phyloP scores from a whole-genome alignment of 2,797 vertebrate genomes.

The Gouania willdenowi region DNA sequence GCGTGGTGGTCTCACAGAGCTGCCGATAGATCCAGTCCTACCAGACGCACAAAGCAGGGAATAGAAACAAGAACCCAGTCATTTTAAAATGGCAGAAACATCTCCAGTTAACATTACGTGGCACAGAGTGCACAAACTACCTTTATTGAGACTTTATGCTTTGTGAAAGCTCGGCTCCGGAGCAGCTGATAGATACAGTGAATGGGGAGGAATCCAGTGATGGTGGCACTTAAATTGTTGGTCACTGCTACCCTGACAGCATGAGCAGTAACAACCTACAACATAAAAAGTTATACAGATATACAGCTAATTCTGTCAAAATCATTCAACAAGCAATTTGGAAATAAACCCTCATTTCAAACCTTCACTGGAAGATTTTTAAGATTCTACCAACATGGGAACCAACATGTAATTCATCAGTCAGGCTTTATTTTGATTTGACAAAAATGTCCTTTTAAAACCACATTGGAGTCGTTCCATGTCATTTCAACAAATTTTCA shows the following conservation, averaged over 20 bases:
- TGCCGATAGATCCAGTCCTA: conserved; percentile 99
- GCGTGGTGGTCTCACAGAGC: conserved; percentile 91
- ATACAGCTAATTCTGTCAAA: too few relatives aligned
- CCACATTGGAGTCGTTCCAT: too few relatives aligned
- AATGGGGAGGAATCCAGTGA: conserved; percentile 95
- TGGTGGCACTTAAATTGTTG: conserved; percentile 92
- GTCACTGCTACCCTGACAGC: conserved; percentile 96
- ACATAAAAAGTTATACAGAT: conserved; percentile 1
- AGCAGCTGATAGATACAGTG: conserved; percentile 98
- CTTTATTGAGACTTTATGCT: conserved; percentile 99
- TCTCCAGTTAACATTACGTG: rapidly evolving
- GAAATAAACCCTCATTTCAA: too few relatives aligned
- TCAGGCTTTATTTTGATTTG: too few relatives aligned
- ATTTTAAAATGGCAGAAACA: neutral
- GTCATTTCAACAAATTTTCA: too few relatives aligned
- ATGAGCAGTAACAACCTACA: conserved; percentile 96
- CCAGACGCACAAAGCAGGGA: neutral
- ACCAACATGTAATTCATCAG: too few relatives aligned
- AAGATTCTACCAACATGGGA: too few relatives aligned
- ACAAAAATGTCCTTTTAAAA: too few relatives aligned
- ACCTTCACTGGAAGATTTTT: too few relatives aligned
- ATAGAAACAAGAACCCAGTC: neutral
- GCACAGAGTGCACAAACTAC: conserved; percentile 53
- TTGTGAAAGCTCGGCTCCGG: conserved; percentile 94
- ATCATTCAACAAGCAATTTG: too few relatives aligned